Conservation (phyloP, 2,113 vertebrate genomes). For the Tichodroma muraria region DNA sequence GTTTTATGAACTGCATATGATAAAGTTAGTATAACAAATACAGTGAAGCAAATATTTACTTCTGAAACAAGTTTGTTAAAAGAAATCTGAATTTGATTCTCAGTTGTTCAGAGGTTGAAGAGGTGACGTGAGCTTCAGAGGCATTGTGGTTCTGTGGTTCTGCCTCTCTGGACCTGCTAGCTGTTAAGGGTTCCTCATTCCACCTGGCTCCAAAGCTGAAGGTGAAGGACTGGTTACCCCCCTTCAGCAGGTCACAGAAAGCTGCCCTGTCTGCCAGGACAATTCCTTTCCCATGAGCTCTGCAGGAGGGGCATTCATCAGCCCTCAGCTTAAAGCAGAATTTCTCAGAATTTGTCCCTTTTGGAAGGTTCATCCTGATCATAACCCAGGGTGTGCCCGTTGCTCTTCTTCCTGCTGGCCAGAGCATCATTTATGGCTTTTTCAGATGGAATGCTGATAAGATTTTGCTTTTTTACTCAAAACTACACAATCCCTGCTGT, state of each 20-base stretch:
- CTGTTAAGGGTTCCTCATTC: not conserved
- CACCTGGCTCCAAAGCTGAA: not conserved
- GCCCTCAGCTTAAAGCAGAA: not conserved
- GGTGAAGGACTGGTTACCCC: not conserved
- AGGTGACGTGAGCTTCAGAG: not conserved
- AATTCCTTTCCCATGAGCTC: not conserved
- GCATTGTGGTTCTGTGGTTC: fast-evolving
- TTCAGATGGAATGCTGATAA: not conserved
- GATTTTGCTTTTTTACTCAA: not conserved
- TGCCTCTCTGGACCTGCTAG: not conserved
- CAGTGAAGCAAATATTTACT: not conserved
- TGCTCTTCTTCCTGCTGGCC: not conserved
- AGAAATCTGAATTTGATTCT: not conserved
- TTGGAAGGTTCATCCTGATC: not conserved
- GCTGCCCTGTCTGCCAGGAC: not conserved
- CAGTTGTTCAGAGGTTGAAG: not conserved
- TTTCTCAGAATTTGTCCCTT: not conserved
- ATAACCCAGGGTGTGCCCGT: not conserved
- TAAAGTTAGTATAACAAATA: not conserved
- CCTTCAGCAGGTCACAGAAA: not conserved
- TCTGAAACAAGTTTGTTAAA: not conserved
- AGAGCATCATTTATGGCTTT: not conserved
- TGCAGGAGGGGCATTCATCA: not conserved
- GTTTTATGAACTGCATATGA: not conserved
- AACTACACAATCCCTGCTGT: not conserved